Evolutionary conservation across 2,888 invertebrate species (phyloP).

Genomic region (Ornithoptera priamus): DNA sequence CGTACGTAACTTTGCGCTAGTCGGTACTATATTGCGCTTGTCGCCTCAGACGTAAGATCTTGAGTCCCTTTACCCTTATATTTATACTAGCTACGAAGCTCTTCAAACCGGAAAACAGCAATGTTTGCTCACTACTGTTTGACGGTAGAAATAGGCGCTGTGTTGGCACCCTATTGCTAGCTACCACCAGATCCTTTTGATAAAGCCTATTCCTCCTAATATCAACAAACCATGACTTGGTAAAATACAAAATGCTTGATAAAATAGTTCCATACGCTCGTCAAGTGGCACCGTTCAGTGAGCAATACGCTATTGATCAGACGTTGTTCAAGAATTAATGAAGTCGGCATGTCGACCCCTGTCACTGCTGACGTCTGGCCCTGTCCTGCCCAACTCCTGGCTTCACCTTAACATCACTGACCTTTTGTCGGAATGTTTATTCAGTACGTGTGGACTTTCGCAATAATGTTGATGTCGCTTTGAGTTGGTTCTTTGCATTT

Average conservation of each 20-base stretch:
- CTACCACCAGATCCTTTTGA: neutral
- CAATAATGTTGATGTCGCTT: constrained; percentile 26
- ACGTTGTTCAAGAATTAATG: constrained; percentile 73
- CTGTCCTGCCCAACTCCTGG: constrained; percentile 49
- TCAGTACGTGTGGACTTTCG: constrained; percentile 57
- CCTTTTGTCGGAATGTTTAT: constrained; percentile 65
- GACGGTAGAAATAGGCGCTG: too few species aligned
- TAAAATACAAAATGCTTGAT: constrained; percentile 4
- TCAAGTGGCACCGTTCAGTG: constrained; percentile 22
- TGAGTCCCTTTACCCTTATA: too few species aligned
- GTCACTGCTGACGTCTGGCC: constrained; percentile 54
- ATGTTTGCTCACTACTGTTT: too few species aligned
- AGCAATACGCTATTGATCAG: constrained; percentile 57
- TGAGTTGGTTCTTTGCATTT: neutral
- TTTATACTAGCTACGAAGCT: too few species aligned
- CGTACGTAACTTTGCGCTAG: too few species aligned
- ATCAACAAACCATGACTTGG: neutral
- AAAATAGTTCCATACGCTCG: constrained; percentile 31
- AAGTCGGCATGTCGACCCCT: constrained; percentile 76
- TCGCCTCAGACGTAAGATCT: too few species aligned
- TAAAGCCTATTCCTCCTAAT: neutral
- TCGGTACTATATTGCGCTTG: too few species aligned
- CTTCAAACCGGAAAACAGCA: too few species aligned
- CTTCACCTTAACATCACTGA: constrained; percentile 47
- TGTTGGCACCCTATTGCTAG: too few species aligned